Evolutionary conservation across 37 sponge, comb jelly and placozoan genomes (phyloP).

Genomic region (Spongilla lacustris): DNA sequence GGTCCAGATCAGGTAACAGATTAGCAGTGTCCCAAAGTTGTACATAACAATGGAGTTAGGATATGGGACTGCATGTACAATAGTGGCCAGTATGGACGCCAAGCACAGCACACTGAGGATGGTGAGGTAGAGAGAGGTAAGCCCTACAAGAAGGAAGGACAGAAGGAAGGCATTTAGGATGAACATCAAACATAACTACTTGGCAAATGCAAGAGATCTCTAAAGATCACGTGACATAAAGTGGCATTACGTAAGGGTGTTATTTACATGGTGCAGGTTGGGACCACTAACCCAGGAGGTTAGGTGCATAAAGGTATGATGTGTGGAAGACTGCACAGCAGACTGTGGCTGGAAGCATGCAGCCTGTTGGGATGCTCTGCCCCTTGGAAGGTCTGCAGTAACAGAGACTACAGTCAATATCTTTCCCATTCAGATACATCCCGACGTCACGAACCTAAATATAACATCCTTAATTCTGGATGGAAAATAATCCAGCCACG

Average conservation of each 20-base stretch:
- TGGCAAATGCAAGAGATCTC: no score
- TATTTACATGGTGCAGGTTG: no score
- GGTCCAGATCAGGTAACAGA: not conserved
- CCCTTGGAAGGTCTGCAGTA: constrained; percentile 20
- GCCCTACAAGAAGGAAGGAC: constrained; percentile 7
- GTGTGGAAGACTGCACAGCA: constrained; percentile 34
- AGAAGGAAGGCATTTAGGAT: no score
- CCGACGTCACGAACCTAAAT: constrained; percentile 44
- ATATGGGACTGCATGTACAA: constrained; percentile 50
- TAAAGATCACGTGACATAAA: not conserved
- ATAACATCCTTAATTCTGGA: constrained; percentile 24
- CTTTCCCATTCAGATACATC: not conserved
- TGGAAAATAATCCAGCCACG: constrained; percentile 84
- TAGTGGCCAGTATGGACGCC: constrained; percentile 51
- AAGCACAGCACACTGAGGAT: constrained; percentile 24
- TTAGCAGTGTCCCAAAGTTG: constrained; percentile 16
- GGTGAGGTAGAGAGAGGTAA: constrained; percentile 36
- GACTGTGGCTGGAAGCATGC: constrained; percentile 61
- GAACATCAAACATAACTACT: no score
- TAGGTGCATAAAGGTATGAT: constrained; percentile 26
- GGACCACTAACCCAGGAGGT: constrained; percentile 43
- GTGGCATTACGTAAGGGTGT: no score
- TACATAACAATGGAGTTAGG: constrained; percentile 67
- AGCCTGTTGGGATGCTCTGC: constrained; percentile 59
- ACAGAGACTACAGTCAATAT: not conserved